Conservation (phyloP, 2,113 vertebrate genomes). For the Mohoua ochrocephala region DNA sequence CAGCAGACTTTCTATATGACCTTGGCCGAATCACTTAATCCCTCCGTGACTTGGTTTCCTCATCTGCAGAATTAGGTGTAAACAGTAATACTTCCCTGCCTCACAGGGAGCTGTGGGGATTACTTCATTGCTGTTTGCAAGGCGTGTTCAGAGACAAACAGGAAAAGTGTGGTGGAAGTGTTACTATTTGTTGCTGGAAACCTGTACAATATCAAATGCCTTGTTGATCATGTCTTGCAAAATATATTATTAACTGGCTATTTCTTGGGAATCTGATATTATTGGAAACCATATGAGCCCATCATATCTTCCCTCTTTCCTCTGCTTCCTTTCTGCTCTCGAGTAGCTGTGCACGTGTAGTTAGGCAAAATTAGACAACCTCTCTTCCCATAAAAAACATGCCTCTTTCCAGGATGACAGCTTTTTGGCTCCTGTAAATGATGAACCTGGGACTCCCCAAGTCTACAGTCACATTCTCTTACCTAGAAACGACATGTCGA, state of each 20-base stretch:
- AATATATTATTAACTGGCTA: not conserved
- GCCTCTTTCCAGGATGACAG: not conserved
- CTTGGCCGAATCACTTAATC: conserved; percentile 42
- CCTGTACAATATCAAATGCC: not conserved
- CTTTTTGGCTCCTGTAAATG: not conserved
- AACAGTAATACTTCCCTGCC: conserved; percentile 1
- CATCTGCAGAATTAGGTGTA: not conserved
- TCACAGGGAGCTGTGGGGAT: not conserved
- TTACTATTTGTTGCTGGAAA: not conserved
- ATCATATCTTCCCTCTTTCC: not conserved
- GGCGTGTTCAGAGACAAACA: not conserved
- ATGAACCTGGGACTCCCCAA: not conserved
- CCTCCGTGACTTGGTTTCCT: conserved; percentile 12
- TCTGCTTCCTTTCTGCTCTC: not conserved
- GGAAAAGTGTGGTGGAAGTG: not conserved
- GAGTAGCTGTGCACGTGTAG: not conserved
- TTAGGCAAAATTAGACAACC: not conserved
- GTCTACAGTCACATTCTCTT: not conserved
- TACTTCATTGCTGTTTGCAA: not conserved
- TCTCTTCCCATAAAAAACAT: not conserved
- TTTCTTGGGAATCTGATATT: not conserved
- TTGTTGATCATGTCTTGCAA: not conserved
- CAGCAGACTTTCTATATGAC: conserved; percentile 50
- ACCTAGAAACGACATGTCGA: not conserved
- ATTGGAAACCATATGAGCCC: not conserved